A percentile compares a stretch with the other conserved stretches of the same genome.
Evolutionary conservation across 1,140 invertebrate species (phyloP).

Genomic region (Homalodisca vitripennis): DNA sequence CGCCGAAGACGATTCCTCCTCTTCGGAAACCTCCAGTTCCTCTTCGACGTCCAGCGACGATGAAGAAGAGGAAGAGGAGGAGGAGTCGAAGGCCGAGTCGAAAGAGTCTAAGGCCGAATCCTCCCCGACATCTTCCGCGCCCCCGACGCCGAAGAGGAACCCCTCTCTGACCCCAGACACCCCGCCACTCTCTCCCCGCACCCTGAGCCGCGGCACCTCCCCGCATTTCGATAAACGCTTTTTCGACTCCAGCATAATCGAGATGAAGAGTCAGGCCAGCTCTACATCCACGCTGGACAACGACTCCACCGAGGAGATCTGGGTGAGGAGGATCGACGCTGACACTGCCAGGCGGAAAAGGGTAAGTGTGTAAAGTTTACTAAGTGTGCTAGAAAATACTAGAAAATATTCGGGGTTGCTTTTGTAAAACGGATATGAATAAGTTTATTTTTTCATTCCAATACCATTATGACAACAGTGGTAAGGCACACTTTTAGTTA

Average conservation of each 20-base stretch:
- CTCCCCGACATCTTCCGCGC: conserved; percentile 35
- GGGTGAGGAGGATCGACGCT: conserved; percentile 61
- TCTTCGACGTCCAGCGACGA: conserved; percentile 38
- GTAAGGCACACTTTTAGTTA: too few relatives aligned
- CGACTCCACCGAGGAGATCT: conserved; percentile 63
- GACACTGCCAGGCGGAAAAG: conserved; percentile 43
- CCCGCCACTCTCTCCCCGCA: conserved; percentile 41
- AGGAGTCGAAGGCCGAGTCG: neutral
- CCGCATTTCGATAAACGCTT: conserved; percentile 76
- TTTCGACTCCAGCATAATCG: conserved; percentile 76
- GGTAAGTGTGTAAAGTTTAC: conserved; percentile 42
- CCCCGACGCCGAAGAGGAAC: conserved; percentile 48
- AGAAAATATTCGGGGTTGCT: too few relatives aligned
- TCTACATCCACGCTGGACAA: conserved; percentile 61
- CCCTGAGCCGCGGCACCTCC: conserved; percentile 36
- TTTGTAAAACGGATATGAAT: too few relatives aligned
- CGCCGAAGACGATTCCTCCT: conserved; percentile 45
- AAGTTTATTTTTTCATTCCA: too few relatives aligned
- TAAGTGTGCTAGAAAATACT: too few relatives aligned
- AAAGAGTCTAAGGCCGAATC: conserved; percentile 6
- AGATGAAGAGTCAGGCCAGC: conserved; percentile 72
- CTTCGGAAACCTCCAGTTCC: conserved; percentile 45
- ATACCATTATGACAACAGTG: too few relatives aligned
- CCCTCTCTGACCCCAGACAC: conserved; percentile 45
- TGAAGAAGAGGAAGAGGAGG: conserved; percentile 5